A percentile compares a stretch with the other conserved stretches of the same genome.
Conservation (phyloP, 1,140 invertebrate species). For the Cyrtorhinus lividipennis region DNA sequence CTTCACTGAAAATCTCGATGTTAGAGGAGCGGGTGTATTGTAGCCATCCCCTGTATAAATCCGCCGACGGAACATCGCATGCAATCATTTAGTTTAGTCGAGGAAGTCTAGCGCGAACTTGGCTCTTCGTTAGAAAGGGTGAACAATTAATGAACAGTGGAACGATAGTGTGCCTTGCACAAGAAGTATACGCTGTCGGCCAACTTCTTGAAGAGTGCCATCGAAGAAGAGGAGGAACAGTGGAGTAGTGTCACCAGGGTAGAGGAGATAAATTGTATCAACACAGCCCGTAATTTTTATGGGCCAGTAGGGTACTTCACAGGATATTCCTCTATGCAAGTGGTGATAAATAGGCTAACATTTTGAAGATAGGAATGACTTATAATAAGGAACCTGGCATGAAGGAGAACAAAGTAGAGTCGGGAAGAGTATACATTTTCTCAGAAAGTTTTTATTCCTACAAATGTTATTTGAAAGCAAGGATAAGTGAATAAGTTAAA, state of each 20-base stretch:
- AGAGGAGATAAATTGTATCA: not conserved
- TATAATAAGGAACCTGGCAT: too few species aligned
- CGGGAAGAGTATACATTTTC: too few species aligned
- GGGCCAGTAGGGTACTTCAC: not conserved
- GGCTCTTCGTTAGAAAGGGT: not conserved
- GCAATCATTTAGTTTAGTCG: not conserved
- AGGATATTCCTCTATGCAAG: not conserved
- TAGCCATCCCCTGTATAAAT: not conserved
- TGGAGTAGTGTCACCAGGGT: not conserved
- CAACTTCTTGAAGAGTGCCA: too few species aligned
- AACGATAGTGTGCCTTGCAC: not conserved
- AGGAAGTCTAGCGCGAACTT: not conserved
- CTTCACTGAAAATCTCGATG: not conserved
- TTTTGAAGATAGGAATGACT: too few species aligned
- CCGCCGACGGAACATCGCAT: not conserved
- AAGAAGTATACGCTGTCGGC: not conserved
- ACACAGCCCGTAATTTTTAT: not conserved
- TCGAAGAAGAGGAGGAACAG: too few species aligned
- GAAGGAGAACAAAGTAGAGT: too few species aligned
- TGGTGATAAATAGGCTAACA: too few species aligned
- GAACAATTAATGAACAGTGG: not conserved
- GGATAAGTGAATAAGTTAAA: too few species aligned
- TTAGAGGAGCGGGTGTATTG: too few species aligned
- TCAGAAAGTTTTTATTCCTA: too few species aligned
- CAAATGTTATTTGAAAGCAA: too few species aligned